A percentile compares a stretch with the other conserved stretches of the same genome.
These are phyloP conservation scores for Branchellion lobata DNA, from an alignment of 2,888 invertebrate species.

Conservation along the genomic window DNA sequence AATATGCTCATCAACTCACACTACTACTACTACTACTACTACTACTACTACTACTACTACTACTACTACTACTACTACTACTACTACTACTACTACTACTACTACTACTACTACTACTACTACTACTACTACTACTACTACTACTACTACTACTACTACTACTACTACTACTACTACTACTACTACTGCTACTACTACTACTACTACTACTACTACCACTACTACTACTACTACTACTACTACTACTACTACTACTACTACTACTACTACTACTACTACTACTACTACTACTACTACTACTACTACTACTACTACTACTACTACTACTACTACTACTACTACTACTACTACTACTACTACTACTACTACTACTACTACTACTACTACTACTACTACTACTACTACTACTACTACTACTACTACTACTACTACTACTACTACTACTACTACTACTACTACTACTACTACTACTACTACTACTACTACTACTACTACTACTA, in stretches of 20 bases:
- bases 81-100: slow-evolving; percentile 39
- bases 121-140: slow-evolving; percentile 24
- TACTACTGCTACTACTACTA: slow-evolving; percentile 25
- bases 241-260: too few species aligned
- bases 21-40: slow-evolving; percentile 40
- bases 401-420: slow-evolving; percentile 29
- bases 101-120: slow-evolving; percentile 29
- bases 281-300: too few species aligned
- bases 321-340: too few species aligned
- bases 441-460: slow-evolving; percentile 15
- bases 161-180: slow-evolving; percentile 29
- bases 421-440: slow-evolving; percentile 27
- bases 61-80: slow-evolving; percentile 40
- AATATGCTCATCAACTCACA: too few species aligned
- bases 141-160: slow-evolving; percentile 22
- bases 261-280: too few species aligned
- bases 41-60: slow-evolving; percentile 40
- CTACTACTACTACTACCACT: slow-evolving; percentile 21
- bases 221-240: not conserved
- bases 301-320: too few species aligned
- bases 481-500: not conserved
- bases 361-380: slow-evolving; percentile 17
- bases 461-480: slow-evolving; percentile 1
- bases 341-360: too few species aligned
- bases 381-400: slow-evolving; percentile 29